Base-by-base conservation (phyloP, 1,140 invertebrate genomes). In the Plectrocnemia conspersa region DNA sequence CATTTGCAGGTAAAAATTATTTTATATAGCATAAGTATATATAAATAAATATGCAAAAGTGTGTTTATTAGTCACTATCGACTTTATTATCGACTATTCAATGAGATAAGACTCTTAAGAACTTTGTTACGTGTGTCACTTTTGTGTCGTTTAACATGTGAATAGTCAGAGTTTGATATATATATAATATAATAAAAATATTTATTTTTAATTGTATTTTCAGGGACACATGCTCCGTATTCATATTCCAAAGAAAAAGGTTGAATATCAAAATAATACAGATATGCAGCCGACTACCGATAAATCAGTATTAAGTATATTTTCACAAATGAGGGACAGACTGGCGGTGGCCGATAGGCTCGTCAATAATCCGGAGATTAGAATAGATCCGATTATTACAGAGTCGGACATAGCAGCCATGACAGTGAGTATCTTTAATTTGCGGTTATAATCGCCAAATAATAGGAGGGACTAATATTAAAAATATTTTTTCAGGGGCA, bases 201-300 rank as follows among this genome's bases (percentile, higher is more conserved):
- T 33, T 2, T 33, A 9, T 33, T 33, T 33, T 33, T 3, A 2
- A 10, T 40, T 36, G n/a, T 36, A 22, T 18, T 56, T 60, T 13
- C 46, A 61, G 59, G 59, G 59, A 57, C 59, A 61, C 33, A 61
- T 61, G 59, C 50, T 61, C 52, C 59, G 59, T n/a, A 61, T 61
- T 32, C 59, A 61, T 46, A 61, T 61, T 40, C 59, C 59, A 61
- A 61, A 61, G 59, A 61, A 57, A 35, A 57, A 54, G 50, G 53
- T 57, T 45, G 56, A 58, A 38, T 58, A 58, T 53, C 36, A 54
- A 33, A 58, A 50, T 27, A 3, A 9, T 11, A 44, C 19, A 24
- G 58, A 59, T 38, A 59, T 55, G 53, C 58, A 59, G 53, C 36
- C 46, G 9, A 49, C 53, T 27, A 40, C 48, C 32, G 42, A 59